Base-by-base conservation (phyloP, 2,888 invertebrate genomes). In the Pristionchus entomophagus region DNA sequence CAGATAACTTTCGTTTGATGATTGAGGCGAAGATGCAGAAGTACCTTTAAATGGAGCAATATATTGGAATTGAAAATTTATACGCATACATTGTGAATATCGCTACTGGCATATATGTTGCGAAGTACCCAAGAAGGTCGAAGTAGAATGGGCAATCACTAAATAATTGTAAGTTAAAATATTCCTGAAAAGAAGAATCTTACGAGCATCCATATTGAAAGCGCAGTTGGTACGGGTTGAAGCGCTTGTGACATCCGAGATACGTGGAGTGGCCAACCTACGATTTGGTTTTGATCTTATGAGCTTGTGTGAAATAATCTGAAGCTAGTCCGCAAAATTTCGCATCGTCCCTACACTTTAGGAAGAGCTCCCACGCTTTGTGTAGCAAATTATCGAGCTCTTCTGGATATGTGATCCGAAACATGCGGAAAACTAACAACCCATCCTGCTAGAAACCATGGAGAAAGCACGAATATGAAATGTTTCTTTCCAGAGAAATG, bases 131-230 rank as follows among this genome's bases (percentile, higher is more conserved):
- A 26, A 73, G 73, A 14, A 73, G 45, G 14, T 73, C 73, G 22
- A 73, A 73, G 41, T 73, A 73, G 17, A 73, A 45, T 45, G 73
- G 73, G 26, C 73, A 73, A 45, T 38, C 73, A 1, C 73, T 73
- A 41, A 45, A 45, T 22, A n/a, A n/a, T n/a, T n/a, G n/a, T n/a
- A n/a, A n/a, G n/a, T n/a, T n/a, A 38, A 38, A 22, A 19, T 69
- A 1, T 22, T 12, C 3, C 10, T 62, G n/a, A n/a, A n/a, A n/a
- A n/a, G n/a, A n/a, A n/a, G n/a, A n/a, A n/a, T 14, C 78, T 80
- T 22, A 80, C 78, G 78, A 80, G 35, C 78, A 80, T 32, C 78
- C 78, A 35, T 80, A 80, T 19, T 80, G 78, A 12, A 80, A 80
- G 2, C 78, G 51, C 14, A 80, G 51, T 19, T 49, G 49, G 22